Percentiles rank a stretch among this genome's conserved stretches.
Evolutionary conservation across 2,888 invertebrate species (phyloP).

Genomic region (Dendrolimus pini): DNA sequence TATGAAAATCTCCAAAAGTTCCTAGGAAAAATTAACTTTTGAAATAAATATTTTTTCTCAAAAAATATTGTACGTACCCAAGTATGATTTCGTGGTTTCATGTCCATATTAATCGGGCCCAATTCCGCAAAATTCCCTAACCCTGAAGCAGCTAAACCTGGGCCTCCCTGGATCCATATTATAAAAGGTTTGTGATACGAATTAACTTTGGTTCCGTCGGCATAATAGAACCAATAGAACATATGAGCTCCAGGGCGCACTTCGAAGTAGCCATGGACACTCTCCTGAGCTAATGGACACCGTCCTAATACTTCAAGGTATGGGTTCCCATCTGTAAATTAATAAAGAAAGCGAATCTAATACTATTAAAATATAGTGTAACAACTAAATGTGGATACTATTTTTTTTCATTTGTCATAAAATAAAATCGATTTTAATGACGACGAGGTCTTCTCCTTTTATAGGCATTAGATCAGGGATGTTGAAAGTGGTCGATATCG

Average conservation of each 20-base stretch:
- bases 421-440: no score
- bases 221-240: conserved; percentile 94
- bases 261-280: conserved; percentile 81
- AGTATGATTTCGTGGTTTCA: conserved; percentile 81
- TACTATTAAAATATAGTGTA: not conserved
- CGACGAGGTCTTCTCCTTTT: no score
- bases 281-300: conserved; percentile 32
- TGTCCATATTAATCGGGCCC: conserved; percentile 83
- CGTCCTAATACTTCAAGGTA: conserved; percentile 36
- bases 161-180: conserved; percentile 94
- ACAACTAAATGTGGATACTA: not conserved
- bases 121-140: conserved; percentile 92
- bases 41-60: no score
- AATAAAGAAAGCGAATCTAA: not conserved
- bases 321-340: conserved; percentile 27
- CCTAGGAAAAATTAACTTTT: no score
- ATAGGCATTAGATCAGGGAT: no score
- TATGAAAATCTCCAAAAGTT: no score
- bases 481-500: no score
- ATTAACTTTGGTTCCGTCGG: conserved; percentile 76
- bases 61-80: conserved; percentile 77
- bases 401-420: not conserved
- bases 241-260: conserved; percentile 85
- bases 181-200: conserved; percentile 81
- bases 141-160: conserved; percentile 88